These are phyloP conservation scores for Metopolophium dirhodum DNA, from an alignment of 1,140 invertebrate species.

Conservation along the genomic window DNA sequence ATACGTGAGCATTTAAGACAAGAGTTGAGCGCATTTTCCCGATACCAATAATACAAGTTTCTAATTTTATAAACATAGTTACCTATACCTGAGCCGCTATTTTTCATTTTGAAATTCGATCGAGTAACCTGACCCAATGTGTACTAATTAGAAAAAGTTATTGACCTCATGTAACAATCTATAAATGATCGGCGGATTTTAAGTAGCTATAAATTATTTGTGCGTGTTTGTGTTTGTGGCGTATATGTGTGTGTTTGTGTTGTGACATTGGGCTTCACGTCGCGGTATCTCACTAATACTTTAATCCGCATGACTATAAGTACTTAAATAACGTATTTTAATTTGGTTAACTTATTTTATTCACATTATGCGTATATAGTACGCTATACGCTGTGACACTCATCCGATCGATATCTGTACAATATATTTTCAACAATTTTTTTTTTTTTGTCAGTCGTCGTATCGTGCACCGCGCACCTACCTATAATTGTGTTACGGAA, in stretches of 20 bases:
- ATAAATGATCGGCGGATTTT: background rate
- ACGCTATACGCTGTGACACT: background rate
- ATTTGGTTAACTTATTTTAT: background rate
- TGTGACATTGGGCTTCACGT: background rate
- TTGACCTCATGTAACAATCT: background rate
- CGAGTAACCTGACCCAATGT: background rate
- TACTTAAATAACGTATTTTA: background rate
- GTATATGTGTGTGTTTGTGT: background rate
- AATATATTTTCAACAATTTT: background rate
- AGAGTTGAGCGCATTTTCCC: too few relatives aligned
- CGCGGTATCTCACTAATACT: background rate
- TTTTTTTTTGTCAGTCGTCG: background rate
- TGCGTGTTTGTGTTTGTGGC: background rate
- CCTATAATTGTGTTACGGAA: background rate
- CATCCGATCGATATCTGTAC: background rate
- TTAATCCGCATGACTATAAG: background rate
- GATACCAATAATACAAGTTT: background rate
- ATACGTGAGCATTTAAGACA: too few relatives aligned
- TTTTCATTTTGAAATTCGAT: background rate
- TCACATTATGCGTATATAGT: background rate
- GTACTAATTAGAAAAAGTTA: background rate
- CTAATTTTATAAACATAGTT: background rate
- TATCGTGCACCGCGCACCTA: background rate
- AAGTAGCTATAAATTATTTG: background rate
- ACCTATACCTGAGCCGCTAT: background rate